These are phyloP conservation scores for Hyperoplus lanceolatus DNA, from an alignment of 2,797 vertebrate genomes.

Conservation along the genomic window DNA sequence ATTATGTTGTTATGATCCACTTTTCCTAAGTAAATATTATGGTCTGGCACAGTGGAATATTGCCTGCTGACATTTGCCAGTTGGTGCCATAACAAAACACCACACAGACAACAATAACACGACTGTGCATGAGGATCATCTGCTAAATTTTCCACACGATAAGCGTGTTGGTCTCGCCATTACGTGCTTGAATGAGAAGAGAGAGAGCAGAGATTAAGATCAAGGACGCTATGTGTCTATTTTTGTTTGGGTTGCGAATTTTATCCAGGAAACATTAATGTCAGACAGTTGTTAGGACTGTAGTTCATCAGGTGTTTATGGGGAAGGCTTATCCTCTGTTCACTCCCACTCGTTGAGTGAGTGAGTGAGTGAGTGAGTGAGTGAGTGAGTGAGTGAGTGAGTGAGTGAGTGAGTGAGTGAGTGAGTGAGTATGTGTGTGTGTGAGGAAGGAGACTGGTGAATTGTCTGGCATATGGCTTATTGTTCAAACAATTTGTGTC, in stretches of 20 bases:
- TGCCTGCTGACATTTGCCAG: conserved; percentile 53
- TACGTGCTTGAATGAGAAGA: conserved; percentile 4
- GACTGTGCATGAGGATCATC: not conserved
- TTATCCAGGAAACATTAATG: conserved; percentile 11
- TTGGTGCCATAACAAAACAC: conserved; percentile 67
- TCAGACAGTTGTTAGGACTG: not conserved
- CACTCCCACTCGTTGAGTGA: not conserved
- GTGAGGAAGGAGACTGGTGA: too few species aligned
- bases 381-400: too few species aligned
- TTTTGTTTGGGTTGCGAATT: conserved; percentile 12
- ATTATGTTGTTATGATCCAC: conserved; percentile 38
- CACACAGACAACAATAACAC: conserved; percentile 39
- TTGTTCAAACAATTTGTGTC: too few species aligned
- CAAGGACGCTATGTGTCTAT: not conserved
- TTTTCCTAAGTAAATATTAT: conserved; percentile 73
- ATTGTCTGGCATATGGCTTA: too few species aligned
- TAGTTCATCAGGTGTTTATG: not conserved
- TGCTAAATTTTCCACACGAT: conserved; percentile 18
- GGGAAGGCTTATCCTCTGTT: not conserved
- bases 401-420: too few species aligned
- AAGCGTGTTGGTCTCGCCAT: conserved; percentile 1
- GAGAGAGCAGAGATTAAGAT: not conserved
- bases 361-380: too few species aligned
- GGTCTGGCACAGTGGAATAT: conserved; percentile 45
- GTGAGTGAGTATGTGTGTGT: too few species aligned